phyloP scores from a whole-genome alignment of 2,888 invertebrate genomes.

The Tricholauxania praeusta region DNA sequence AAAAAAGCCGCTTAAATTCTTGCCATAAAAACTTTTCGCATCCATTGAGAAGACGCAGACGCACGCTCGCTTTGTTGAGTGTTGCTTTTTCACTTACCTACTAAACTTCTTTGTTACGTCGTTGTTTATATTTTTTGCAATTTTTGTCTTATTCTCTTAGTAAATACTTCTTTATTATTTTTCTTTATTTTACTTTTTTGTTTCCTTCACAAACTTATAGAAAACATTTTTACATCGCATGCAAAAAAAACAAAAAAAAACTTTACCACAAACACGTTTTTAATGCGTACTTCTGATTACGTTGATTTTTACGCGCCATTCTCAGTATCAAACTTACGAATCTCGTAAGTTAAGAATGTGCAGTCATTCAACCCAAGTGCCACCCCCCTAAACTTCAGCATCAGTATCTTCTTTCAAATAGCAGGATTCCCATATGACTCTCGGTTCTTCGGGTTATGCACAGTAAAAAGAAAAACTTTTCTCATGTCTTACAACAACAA shows the following conservation, averaged over 20 bases:
- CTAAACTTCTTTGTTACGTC: not conserved
- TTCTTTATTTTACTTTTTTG: not conserved
- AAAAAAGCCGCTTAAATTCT: conserved; percentile 8
- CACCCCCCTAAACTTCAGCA: too few relatives aligned
- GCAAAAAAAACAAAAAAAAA: conserved; percentile 1
- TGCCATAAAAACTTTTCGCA: conserved; percentile 4
- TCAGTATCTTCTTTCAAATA: too few relatives aligned
- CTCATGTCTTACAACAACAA: not conserved
- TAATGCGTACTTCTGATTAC: conserved; percentile 17
- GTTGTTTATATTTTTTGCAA: not conserved
- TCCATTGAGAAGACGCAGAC: not conserved
- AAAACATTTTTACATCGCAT: not conserved
- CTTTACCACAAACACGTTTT: conserved; percentile 20
- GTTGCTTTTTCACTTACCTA: conserved; percentile 22
- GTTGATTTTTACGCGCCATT: conserved; percentile 1
- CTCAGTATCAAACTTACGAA: not conserved
- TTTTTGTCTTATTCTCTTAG: conserved; percentile 4
- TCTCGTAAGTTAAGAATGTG: too few relatives aligned
- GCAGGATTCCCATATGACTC: too few relatives aligned
- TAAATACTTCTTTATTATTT: not conserved
- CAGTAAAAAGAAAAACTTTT: too few relatives aligned
- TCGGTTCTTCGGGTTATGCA: too few relatives aligned
- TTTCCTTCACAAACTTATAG: not conserved
- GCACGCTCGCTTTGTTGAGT: not conserved
- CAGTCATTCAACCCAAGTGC: too few relatives aligned